A percentile compares a stretch with the other conserved stretches of the same genome.
Evolutionary conservation across 2,888 invertebrate species (phyloP).

Genomic region (Microplitis deprimator): DNA sequence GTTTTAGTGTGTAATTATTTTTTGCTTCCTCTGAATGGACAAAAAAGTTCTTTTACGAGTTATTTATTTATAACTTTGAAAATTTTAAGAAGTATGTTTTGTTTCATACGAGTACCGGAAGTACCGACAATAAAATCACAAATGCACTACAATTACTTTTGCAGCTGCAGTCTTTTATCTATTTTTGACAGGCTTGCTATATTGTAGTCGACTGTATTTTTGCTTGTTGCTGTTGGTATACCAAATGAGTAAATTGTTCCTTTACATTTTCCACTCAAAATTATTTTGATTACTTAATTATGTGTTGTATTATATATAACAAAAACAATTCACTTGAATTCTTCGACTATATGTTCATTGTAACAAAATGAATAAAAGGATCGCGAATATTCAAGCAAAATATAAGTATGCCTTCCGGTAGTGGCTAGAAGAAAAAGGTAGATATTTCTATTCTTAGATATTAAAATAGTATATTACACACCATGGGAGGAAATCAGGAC

Average conservation of each 20-base stretch:
- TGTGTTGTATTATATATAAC: too few relatives aligned
- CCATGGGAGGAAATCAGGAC: too few relatives aligned
- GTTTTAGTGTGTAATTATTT: neutral
- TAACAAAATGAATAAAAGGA: too few relatives aligned
- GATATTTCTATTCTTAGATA: too few relatives aligned
- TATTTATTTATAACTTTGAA: conserved; percentile 48
- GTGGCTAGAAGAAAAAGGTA: too few relatives aligned
- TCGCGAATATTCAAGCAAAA: too few relatives aligned
- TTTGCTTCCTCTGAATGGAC: neutral
- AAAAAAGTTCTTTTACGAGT: conserved; percentile 29
- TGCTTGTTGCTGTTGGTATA: neutral
- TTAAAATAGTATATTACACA: too few relatives aligned
- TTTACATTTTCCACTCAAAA: neutral
- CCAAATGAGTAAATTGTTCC: neutral
- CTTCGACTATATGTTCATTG: too few relatives aligned
- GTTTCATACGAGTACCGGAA: conserved; percentile 52
- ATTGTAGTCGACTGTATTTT: conserved; percentile 1
- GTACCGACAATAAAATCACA: conserved; percentile 56
- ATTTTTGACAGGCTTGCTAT: conserved; percentile 6
- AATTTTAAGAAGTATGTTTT: conserved; percentile 51
- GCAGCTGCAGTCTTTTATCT: conserved; percentile 31
- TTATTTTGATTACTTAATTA: too few relatives aligned
- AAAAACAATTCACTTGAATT: too few relatives aligned
- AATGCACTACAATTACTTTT: conserved; percentile 19
- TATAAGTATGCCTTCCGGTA: too few relatives aligned